phyloP scores from a whole-genome alignment of 1,140 invertebrate genomes.

The Drosophila mojavensis region DNA sequence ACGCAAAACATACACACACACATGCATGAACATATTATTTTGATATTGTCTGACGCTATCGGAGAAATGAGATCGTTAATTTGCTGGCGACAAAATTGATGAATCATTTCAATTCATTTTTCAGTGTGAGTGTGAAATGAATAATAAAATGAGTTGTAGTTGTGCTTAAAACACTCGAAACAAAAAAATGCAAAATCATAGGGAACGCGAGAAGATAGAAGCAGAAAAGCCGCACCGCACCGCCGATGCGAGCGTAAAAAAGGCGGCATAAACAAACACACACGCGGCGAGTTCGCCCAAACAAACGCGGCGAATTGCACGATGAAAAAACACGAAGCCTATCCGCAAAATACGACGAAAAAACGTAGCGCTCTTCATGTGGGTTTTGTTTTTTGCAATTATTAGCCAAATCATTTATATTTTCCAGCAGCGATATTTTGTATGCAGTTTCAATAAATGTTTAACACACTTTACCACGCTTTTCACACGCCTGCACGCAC shows the following conservation, averaged over 20 bases:
- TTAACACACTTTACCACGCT: conserved; percentile 67
- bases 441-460: conserved; percentile 40
- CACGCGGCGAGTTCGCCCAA: conserved; percentile 72
- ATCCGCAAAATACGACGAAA: conserved; percentile 73
- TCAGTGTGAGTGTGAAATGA: conserved; percentile 2
- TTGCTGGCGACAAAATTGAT: conserved; percentile 24
- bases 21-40: conserved; percentile 18
- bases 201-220: conserved; percentile 44
- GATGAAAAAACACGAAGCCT: conserved; percentile 73
- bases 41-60: conserved; percentile 17
- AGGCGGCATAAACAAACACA: conserved; percentile 82
- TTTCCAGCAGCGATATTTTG: conserved; percentile 35
- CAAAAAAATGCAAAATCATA: conserved; percentile 66
- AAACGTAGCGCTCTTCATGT: conserved; percentile 70
- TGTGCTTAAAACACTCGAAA: conserved; percentile 29
- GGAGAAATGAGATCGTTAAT: conserved; percentile 33
- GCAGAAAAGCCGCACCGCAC: conserved; percentile 51
- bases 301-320: conserved; percentile 74
- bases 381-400: conserved; percentile 75
- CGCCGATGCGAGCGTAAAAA: conserved; percentile 63
- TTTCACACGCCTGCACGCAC: conserved; percentile 62
- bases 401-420: conserved; percentile 19
- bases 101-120: conserved; percentile 52
- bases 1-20: background rate
- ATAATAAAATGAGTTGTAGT: conserved; percentile 22